These are phyloP conservation scores for Portunus trituberculatus DNA, from an alignment of 1,140 invertebrate genomes.

Conservation along the genomic window DNA sequence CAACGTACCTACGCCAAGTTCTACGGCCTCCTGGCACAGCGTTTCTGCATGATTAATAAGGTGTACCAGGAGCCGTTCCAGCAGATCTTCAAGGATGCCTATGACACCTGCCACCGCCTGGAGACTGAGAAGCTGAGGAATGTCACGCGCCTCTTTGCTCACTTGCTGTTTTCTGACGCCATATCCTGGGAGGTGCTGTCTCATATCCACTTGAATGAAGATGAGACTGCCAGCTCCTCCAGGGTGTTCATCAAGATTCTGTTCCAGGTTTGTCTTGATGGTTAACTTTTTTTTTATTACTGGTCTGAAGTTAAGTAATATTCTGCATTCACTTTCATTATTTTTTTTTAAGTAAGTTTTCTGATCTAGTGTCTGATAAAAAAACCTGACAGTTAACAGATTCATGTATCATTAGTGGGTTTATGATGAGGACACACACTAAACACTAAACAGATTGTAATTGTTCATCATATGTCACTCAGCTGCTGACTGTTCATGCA, in stretches of 20 bases:
- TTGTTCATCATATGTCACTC: too few species aligned
- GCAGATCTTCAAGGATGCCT: conserved; percentile 97
- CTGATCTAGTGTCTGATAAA: too few species aligned
- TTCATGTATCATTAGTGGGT: too few species aligned
- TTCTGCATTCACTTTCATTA: too few species aligned
- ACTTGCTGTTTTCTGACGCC: conserved; percentile 97
- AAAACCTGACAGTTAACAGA: too few species aligned
- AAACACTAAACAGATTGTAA: too few species aligned
- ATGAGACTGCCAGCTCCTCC: conserved; percentile 98
- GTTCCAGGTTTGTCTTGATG: conserved; percentile 83
- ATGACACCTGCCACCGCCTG: conserved; percentile 92
- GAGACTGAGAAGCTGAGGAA: conserved; percentile 99
- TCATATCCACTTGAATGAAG: conserved; percentile 95
- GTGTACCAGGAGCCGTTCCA: conserved; percentile 96
- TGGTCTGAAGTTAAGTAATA: too few species aligned
- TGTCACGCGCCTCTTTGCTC: conserved; percentile 98
- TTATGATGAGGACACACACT: too few species aligned
- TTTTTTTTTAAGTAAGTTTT: too few species aligned
- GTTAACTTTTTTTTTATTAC: too few species aligned
- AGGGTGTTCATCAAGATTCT: conserved; percentile 99
- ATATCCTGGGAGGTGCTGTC: conserved; percentile 95
- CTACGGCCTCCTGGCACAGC: conserved; percentile 94
- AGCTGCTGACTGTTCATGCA: too few species aligned
- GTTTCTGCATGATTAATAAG: conserved; percentile 95
- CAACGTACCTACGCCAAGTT: conserved; percentile 99